Conservation (phyloP, 2,888 invertebrate species). For the Dermolepida albohirtum region DNA sequence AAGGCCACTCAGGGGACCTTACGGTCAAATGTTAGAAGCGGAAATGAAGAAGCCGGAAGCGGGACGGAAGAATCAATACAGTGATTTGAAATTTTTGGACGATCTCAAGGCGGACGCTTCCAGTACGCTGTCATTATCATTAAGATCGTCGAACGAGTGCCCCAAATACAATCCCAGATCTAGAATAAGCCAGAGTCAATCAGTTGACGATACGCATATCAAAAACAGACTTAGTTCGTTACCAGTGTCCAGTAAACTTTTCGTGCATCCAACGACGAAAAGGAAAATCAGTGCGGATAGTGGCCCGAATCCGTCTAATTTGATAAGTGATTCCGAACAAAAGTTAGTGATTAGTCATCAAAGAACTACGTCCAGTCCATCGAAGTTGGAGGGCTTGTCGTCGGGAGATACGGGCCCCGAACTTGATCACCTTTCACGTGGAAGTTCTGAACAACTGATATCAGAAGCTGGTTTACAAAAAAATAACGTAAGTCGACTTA, state of each 20-base stretch:
- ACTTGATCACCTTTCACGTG: constrained; percentile 81
- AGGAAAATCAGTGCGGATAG: constrained; percentile 57
- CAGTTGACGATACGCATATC: constrained; percentile 68
- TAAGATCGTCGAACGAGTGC: constrained; percentile 54
- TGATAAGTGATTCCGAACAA: constrained; percentile 44
- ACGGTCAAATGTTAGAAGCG: constrained; percentile 84
- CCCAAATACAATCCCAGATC: constrained; percentile 54
- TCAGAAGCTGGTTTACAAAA: constrained; percentile 63
- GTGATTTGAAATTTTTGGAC: constrained; percentile 70
- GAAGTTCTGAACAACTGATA: constrained; percentile 82
- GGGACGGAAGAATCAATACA: constrained; percentile 67
- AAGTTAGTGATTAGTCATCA: constrained; percentile 74
- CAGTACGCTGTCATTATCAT: constrained; percentile 54
- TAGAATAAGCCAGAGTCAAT: constrained; percentile 65
- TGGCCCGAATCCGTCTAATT: constrained; percentile 60
- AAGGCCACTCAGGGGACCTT: constrained; percentile 79
- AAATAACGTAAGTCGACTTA: constrained; percentile 58
- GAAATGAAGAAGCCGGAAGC: constrained; percentile 80
- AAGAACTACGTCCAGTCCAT: constrained; percentile 83
- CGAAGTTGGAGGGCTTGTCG: constrained; percentile 75
- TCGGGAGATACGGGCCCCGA: constrained; percentile 72
- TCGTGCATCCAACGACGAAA: constrained; percentile 51
- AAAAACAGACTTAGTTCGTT: constrained; percentile 52
- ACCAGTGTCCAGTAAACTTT: constrained; percentile 50
- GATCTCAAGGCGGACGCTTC: constrained; percentile 60